phyloP scores from a whole-genome alignment of 2,113 vertebrate species.

The Euleptes europaea region DNA sequence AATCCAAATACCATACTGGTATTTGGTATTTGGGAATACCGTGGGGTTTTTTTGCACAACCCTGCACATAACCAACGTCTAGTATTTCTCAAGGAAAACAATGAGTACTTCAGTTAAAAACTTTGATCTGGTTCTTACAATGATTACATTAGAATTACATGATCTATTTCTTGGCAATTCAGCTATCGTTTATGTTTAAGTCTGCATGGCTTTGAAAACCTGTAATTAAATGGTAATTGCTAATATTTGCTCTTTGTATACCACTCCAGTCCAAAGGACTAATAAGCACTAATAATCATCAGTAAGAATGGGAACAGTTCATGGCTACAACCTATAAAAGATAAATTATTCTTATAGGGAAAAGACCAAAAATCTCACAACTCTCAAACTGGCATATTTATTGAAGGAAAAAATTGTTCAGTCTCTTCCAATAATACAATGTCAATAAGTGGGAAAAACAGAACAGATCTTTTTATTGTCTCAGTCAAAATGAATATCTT shows the following conservation, averaged over 20 bases:
- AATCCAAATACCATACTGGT: too few relatives aligned
- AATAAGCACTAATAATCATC: slow-evolving; percentile 30
- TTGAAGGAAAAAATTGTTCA: slow-evolving; percentile 32
- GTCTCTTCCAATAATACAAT: slow-evolving; percentile 27
- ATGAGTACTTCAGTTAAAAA: neutral
- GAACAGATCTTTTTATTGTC: neutral
- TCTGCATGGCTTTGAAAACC: slow-evolving; percentile 24
- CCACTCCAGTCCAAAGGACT: slow-evolving; percentile 18
- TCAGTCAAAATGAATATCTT: neutral
- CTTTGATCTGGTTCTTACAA: slow-evolving; percentile 6
- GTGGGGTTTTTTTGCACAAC: too few relatives aligned
- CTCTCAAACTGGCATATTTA: slow-evolving; percentile 17
- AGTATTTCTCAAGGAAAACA: neutral
- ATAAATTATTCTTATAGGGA: too few relatives aligned
- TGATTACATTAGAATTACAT: neutral
- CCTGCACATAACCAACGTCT: neutral
- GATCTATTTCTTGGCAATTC: neutral
- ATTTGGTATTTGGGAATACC: too few relatives aligned
- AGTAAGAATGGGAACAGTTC: too few relatives aligned
- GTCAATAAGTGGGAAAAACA: neutral
- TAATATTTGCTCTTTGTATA: slow-evolving; percentile 16
- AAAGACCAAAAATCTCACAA: neutral
- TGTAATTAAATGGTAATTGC: slow-evolving; percentile 23
- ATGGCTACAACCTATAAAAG: too few relatives aligned
- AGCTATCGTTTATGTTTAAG: neutral